Percentiles rank a stretch among this genome's conserved stretches.
Conservation (phyloP, 64 coral and sea anemone genomes). For the Orbicella faveolata region DNA sequence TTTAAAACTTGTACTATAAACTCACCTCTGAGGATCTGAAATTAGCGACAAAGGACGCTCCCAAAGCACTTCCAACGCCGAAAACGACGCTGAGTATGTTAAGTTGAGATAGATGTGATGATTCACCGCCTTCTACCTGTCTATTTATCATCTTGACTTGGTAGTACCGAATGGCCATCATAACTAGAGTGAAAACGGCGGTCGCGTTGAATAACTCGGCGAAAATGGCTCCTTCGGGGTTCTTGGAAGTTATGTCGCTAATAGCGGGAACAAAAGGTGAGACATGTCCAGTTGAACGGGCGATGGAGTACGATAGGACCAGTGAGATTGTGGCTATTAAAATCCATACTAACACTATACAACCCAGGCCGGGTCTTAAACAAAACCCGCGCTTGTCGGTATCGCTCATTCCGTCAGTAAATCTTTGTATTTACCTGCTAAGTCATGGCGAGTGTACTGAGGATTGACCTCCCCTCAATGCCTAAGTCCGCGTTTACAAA, state of each 20-base stretch:
- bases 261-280: constrained; percentile 81
- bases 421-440: not conserved
- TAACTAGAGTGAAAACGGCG: constrained; percentile 42
- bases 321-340: constrained; percentile 64
- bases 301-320: constrained; percentile 65
- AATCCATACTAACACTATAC: constrained; percentile 63
- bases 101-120: constrained; percentile 50
- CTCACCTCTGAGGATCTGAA: constrained; percentile 74
- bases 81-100: constrained; percentile 69
- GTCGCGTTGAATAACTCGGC: constrained; percentile 61
- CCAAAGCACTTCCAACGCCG: constrained; percentile 60
- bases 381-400: not conserved
- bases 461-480: constrained; percentile 1
- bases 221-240: constrained; percentile 77
- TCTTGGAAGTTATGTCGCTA: constrained; percentile 57
- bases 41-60: constrained; percentile 71
- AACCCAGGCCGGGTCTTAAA: constrained; percentile 58
- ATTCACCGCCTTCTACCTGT: constrained; percentile 56
- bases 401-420: constrained; percentile 1
- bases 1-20: not conserved
- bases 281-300: constrained; percentile 39
- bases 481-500: not conserved
- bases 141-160: constrained; percentile 66
- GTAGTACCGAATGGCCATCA: constrained; percentile 74
- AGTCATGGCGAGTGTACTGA: not conserved